Conservation (phyloP, 2,888 invertebrate genomes). For the Nephrotoma appendiculata region DNA sequence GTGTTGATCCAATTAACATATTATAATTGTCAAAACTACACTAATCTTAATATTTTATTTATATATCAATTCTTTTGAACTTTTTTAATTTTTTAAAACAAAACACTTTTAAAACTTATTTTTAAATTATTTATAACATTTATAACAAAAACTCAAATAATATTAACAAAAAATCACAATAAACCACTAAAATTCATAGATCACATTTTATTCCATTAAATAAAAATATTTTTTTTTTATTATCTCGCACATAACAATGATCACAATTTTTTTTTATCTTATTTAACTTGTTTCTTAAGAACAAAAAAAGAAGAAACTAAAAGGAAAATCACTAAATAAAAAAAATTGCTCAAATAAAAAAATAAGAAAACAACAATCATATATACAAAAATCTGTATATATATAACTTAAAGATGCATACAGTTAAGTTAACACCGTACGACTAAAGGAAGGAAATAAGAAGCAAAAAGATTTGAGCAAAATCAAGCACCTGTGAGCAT, state of each 20-base stretch:
- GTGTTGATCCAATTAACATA: constrained; percentile 24
- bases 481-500: constrained; percentile 16
- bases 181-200: background rate
- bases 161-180: background rate
- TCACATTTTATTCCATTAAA: background rate
- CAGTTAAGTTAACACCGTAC: constrained; percentile 18
- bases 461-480: constrained; percentile 16
- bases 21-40: constrained; percentile 12
- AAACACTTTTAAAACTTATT: background rate
- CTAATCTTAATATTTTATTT: background rate
- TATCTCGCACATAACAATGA: background rate
- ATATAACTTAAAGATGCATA: constrained; percentile 16
- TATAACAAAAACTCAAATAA: background rate
- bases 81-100: background rate
- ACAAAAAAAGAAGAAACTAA: background rate
- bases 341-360: background rate
- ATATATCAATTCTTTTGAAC: background rate
- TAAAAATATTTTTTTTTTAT: background rate
- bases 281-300: background rate
- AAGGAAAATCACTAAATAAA: background rate
- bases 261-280: background rate
- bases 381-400: background rate
- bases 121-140: background rate
- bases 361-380: background rate
- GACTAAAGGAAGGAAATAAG: constrained; percentile 18